phyloP scores from a whole-genome alignment of 2,797 vertebrate species.

The Morus bassanus region DNA sequence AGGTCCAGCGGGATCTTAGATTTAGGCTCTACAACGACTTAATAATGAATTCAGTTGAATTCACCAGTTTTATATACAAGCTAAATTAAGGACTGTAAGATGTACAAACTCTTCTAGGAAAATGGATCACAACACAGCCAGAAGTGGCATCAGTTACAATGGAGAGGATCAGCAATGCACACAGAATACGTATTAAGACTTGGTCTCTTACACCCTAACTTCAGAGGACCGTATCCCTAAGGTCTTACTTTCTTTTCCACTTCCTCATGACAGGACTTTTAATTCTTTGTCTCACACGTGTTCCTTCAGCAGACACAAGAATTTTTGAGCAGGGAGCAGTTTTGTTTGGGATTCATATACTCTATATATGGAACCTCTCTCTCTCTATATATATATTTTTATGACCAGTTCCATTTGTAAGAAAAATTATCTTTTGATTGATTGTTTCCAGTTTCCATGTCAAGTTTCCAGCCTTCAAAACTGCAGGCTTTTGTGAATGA shows the following conservation, averaged over 20 bases:
- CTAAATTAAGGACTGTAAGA: neutral
- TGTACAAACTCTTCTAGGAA: neutral
- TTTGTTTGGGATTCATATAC: neutral
- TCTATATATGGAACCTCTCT: neutral
- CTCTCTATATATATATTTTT: neutral
- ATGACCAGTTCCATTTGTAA: neutral
- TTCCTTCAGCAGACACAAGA: neutral
- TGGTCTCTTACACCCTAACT: neutral
- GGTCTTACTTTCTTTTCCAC: neutral
- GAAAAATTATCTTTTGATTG: neutral
- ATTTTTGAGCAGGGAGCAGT: neutral
- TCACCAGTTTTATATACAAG: neutral
- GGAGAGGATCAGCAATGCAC: neutral
- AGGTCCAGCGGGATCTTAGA: neutral
- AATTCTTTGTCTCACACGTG: neutral
- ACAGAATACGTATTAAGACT: neutral
- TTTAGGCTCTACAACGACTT: neutral
- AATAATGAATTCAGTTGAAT: neutral
- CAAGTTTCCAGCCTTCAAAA: neutral
- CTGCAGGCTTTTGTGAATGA: neutral
- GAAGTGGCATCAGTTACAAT: neutral
- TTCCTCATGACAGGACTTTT: neutral
- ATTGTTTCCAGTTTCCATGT: neutral
- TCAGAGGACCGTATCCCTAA: neutral
- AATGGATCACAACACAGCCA: neutral